phyloP scores from a whole-genome alignment of 2,888 invertebrate genomes.

The Acanthoscelides obtectus region DNA sequence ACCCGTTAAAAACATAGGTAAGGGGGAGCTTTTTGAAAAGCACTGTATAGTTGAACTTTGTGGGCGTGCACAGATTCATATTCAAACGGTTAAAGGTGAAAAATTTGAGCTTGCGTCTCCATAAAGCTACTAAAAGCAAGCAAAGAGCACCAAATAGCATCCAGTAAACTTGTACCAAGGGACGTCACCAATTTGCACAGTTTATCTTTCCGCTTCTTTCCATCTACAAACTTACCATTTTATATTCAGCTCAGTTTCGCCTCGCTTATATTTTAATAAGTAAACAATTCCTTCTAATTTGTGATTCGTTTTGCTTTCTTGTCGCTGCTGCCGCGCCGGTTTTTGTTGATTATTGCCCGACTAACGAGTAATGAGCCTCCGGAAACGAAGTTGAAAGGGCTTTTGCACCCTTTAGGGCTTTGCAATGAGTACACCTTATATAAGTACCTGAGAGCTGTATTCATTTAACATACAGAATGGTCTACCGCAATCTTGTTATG shows the following conservation, averaged over 20 bases:
- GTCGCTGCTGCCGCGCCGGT: not conserved
- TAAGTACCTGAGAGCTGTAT: not conserved
- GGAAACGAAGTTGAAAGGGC: not conserved
- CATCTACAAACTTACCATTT: not conserved
- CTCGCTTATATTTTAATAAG: not conserved
- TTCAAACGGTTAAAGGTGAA: no score
- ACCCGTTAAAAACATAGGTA: no score
- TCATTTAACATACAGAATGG: no score
- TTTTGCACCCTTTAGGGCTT: not conserved
- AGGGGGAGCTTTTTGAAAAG: no score
- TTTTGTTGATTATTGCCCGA: not conserved
- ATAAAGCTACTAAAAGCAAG: no score
- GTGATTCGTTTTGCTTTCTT: not conserved
- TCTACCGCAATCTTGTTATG: no score
- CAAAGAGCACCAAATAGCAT: no score
- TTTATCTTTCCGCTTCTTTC: not conserved
- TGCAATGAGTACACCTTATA: not conserved
- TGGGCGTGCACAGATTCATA: no score
- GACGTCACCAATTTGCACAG: not conserved
- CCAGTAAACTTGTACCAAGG: no score
- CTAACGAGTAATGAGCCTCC: not conserved
- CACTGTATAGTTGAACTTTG: no score
- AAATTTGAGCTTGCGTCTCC: no score
- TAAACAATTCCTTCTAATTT: not conserved
- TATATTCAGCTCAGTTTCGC: not conserved